phyloP scores from a whole-genome alignment of 1,140 invertebrate genomes.

The Geopemphigus sp. region DNA sequence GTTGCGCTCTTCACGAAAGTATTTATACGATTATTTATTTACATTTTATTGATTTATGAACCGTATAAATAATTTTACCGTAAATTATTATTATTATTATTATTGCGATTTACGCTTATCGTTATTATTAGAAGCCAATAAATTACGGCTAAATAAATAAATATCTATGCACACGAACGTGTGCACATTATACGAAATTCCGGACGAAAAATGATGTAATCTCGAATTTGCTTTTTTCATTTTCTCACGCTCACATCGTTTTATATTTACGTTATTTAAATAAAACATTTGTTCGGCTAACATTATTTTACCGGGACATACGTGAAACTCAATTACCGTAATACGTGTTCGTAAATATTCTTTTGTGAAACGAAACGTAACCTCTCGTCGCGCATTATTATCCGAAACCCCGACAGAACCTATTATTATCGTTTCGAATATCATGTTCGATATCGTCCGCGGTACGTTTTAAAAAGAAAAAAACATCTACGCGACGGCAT shows the following conservation, averaged over 20 bases:
- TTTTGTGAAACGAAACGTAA: not conserved
- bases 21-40: too few relatives aligned
- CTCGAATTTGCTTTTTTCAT: not conserved
- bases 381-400: not conserved
- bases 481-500: too few relatives aligned
- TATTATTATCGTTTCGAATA: not conserved
- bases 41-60: not conserved
- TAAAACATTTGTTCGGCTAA: not conserved
- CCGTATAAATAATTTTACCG: not conserved
- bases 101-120: too few relatives aligned
- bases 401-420: not conserved
- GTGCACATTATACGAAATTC: not conserved
- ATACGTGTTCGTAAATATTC: not conserved
- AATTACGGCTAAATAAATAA: not conserved
- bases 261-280: not conserved
- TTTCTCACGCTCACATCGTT: too few relatives aligned
- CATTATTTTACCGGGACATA: not conserved
- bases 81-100: not conserved
- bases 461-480: not conserved
- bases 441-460: not conserved
- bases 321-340: conserved; percentile 1
- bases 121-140: conserved; percentile 1
- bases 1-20: too few relatives aligned
- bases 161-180: not conserved
- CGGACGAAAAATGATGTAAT: not conserved